Percentiles rank a stretch among this genome's conserved stretches.
phyloP scores from a whole-genome alignment of 1,140 invertebrate genomes.

The Drosophila mojavensis region DNA sequence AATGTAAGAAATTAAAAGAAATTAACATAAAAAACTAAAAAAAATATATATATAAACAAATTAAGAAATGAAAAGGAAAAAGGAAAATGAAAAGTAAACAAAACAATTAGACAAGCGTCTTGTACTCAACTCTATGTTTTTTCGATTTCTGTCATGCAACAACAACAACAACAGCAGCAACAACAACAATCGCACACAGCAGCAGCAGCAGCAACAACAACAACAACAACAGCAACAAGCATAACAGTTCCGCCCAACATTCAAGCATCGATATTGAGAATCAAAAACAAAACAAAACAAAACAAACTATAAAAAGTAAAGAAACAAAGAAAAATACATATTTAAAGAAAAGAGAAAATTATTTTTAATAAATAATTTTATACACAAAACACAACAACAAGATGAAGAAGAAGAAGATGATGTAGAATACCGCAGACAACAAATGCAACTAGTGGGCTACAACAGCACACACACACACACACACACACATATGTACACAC shows the following conservation, averaged over 20 bases:
- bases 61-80: conserved; percentile 20
- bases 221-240: conserved; percentile 52
- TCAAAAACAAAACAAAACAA: conserved; percentile 26
- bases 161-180: conserved; percentile 9
- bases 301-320: conserved; percentile 23
- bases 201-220: conserved; percentile 37
- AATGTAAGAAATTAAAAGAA: conserved; percentile 25
- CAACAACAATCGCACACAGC: conserved; percentile 49
- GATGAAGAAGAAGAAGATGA: neutral
- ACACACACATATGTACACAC: neutral
- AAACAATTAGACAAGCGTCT: conserved; percentile 19
- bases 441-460: conserved; percentile 18
- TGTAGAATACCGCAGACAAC: neutral
- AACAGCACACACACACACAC: conserved; percentile 22
- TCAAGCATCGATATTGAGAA: conserved; percentile 81
- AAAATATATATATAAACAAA: conserved; percentile 19
- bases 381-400: conserved; percentile 34
- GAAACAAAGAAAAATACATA: conserved; percentile 23
- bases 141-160: conserved; percentile 27
- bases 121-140: conserved; percentile 31
- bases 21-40: conserved; percentile 25
- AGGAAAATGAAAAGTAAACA: neutral
- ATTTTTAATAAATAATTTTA: conserved; percentile 58
- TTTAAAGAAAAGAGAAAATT: conserved; percentile 38
- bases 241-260: conserved; percentile 80